These are phyloP conservation scores for Blomia tropicalis DNA, from an alignment of 2,888 invertebrate species.

Conservation along the genomic window DNA sequence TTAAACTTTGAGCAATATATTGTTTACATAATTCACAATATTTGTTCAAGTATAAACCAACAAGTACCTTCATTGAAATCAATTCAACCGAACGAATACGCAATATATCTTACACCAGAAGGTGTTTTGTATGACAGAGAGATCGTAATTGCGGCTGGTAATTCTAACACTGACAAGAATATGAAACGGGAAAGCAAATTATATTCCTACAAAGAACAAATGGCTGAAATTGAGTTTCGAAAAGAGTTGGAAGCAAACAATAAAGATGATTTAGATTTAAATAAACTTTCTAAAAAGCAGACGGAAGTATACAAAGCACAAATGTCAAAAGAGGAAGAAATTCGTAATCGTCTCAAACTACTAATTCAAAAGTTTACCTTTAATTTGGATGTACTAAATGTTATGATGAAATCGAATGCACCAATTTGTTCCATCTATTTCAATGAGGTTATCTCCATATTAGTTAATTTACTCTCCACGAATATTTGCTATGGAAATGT, in stretches of 20 bases:
- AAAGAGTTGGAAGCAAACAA: conserved; percentile 68
- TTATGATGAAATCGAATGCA: conserved; percentile 39
- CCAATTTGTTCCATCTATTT: conserved; percentile 43
- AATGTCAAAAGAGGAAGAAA: conserved; percentile 62
- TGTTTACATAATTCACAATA: neutral
- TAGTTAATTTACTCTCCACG: conserved; percentile 51
- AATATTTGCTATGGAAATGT: conserved; percentile 58
- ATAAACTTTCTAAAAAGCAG: conserved; percentile 60
- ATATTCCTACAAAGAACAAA: conserved; percentile 88
- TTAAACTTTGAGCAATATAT: conserved; percentile 50
- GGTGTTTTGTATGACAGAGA: conserved; percentile 80
- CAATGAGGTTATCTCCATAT: conserved; percentile 43
- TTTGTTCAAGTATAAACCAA: neutral
- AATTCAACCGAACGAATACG: conserved; percentile 61
- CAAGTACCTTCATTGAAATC: conserved; percentile 40
- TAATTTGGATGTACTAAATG: conserved; percentile 34
- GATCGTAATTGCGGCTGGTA: conserved; percentile 46
- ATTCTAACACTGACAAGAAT: conserved; percentile 45
- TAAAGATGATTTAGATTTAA: conserved; percentile 42
- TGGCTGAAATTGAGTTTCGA: conserved; percentile 79
- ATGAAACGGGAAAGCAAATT: conserved; percentile 88
- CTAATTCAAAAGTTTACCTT: conserved; percentile 37
- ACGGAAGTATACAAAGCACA: conserved; percentile 75
- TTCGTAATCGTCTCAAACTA: conserved; percentile 50
- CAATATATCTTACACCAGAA: conserved; percentile 64